Conservation (phyloP, 2,888 invertebrate species). For the Parnassius apollo region DNA sequence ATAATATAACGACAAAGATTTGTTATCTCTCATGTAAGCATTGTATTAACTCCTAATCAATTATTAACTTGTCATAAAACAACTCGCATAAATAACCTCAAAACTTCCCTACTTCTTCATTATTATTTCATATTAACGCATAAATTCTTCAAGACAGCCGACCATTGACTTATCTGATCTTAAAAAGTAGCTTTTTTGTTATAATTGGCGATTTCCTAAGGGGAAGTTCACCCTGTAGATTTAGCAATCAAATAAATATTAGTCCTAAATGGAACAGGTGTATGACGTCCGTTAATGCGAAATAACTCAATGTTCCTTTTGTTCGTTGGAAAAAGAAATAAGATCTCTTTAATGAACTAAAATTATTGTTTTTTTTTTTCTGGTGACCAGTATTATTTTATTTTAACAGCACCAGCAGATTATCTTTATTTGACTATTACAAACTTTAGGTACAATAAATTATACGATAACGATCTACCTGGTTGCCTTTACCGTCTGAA, state of each 20-base stretch:
- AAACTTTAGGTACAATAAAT: neutral
- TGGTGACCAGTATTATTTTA: slow-evolving; percentile 8
- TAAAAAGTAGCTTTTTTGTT: slow-evolving; percentile 15
- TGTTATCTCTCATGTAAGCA: neutral
- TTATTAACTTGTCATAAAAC: slow-evolving; percentile 18
- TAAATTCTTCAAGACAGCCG: slow-evolving; percentile 20
- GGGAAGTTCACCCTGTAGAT: slow-evolving; percentile 38
- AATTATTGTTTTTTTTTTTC: slow-evolving; percentile 35
- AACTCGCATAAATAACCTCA: slow-evolving; percentile 12
- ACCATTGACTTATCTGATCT: slow-evolving; percentile 22
- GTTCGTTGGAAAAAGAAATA: slow-evolving; percentile 25
- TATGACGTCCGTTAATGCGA: slow-evolving; percentile 40
- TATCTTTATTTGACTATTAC: slow-evolving; percentile 7
- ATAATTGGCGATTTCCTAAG: slow-evolving; percentile 28
- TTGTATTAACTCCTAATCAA: slow-evolving; percentile 11
- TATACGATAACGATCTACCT: slow-evolving; percentile 2
- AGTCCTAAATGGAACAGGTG: slow-evolving; percentile 66
- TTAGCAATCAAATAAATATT: slow-evolving; percentile 80
- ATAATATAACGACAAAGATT: too few relatives aligned
- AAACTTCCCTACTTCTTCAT: slow-evolving; percentile 9
- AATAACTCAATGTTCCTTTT: slow-evolving; percentile 49
- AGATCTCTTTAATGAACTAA: slow-evolving; percentile 36
- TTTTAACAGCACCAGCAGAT: neutral
- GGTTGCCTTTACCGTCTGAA: neutral
- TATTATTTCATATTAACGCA: slow-evolving; percentile 22